These are phyloP conservation scores for Epirrhoe tristata DNA, from an alignment of 2,888 invertebrate genomes.

Conservation along the genomic window DNA sequence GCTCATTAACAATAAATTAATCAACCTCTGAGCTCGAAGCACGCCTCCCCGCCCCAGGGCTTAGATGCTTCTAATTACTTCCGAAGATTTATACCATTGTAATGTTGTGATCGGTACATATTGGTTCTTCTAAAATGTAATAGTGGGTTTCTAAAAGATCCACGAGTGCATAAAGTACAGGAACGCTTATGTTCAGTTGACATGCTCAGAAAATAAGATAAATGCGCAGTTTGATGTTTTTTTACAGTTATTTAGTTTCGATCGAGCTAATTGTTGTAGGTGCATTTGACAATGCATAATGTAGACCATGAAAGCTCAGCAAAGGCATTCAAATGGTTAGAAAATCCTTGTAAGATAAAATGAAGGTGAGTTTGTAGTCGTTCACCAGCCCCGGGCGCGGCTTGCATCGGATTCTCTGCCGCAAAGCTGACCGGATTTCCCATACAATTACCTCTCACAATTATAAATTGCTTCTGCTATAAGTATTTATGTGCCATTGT, in stretches of 20 bases:
- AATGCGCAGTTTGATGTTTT: too few species aligned
- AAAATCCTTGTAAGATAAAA: neutral
- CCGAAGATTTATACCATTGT: conserved; percentile 14
- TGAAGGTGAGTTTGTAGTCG: neutral
- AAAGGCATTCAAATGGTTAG: too few species aligned
- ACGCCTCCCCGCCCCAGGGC: conserved; percentile 46
- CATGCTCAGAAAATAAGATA: too few species aligned
- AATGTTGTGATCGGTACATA: neutral
- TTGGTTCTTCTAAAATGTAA: too few species aligned
- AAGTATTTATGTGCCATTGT: conserved; percentile 21
- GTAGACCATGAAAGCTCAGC: too few species aligned
- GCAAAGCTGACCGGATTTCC: conserved; percentile 30
- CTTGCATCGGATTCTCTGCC: conserved; percentile 12
- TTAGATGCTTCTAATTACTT: conserved; percentile 30
- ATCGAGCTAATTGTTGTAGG: too few species aligned
- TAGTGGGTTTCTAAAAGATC: too few species aligned
- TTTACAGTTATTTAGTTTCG: too few species aligned
- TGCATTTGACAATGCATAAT: too few species aligned
- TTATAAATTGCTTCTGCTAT: conserved; percentile 20
- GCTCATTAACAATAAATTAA: conserved; percentile 78
- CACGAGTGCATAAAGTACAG: too few species aligned
- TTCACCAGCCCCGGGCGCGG: conserved; percentile 12
- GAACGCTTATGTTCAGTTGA: too few species aligned
- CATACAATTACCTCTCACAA: conserved; percentile 23
- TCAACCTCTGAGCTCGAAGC: conserved; percentile 48